These are phyloP conservation scores for Magallana gigas DNA, from an alignment of 1,140 invertebrate species.

Conservation along the genomic window DNA sequence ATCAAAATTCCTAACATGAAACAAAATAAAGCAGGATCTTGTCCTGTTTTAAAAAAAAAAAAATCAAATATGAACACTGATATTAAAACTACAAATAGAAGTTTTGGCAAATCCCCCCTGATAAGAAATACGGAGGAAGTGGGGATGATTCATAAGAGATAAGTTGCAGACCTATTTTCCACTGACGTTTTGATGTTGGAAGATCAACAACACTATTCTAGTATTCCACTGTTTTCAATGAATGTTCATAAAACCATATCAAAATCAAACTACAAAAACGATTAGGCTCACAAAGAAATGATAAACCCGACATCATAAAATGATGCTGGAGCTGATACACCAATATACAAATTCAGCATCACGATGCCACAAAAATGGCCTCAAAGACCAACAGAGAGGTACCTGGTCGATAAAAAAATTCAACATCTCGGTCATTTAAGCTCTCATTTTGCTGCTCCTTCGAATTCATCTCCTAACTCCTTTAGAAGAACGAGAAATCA, in stretches of 20 bases:
- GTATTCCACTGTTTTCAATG: conserved; percentile 11
- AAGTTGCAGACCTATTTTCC: conserved; percentile 12
- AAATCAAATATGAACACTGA: background rate
- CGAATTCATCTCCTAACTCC: conserved; percentile 68
- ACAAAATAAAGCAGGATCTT: background rate
- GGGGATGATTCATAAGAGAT: conserved; percentile 23
- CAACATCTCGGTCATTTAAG: conserved; percentile 71
- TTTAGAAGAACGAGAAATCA: conserved; percentile 57
- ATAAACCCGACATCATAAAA: background rate
- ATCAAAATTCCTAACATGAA: no score
- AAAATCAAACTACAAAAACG: background rate
- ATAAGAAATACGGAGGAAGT: conserved; percentile 33
- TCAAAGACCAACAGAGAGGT: conserved; percentile 42
- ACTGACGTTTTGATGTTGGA: background rate
- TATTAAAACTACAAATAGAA: background rate
- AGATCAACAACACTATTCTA: background rate
- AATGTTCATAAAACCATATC: background rate
- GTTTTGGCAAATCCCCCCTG: background rate
- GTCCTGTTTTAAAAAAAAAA: background rate
- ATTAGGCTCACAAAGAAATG: background rate
- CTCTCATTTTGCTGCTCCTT: conserved; percentile 69
- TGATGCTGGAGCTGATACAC: conserved; percentile 1
- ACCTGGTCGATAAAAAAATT: conserved; percentile 74
- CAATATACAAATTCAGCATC: conserved; percentile 52
- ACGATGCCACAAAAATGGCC: conserved; percentile 12